phyloP scores from a whole-genome alignment of 1,140 invertebrate genomes.

The Ephestia elutella region DNA sequence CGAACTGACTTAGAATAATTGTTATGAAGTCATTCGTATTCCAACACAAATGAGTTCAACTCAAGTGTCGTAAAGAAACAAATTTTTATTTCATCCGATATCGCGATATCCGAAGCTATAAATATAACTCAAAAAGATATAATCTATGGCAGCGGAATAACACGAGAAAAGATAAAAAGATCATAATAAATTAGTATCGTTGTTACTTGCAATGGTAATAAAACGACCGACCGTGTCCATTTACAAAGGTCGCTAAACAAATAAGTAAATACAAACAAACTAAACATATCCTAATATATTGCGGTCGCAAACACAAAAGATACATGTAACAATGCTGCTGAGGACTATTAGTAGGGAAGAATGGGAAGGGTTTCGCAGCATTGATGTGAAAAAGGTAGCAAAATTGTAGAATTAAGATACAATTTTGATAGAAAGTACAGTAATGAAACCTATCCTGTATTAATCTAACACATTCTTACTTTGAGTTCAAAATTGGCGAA shows the following conservation, averaged over 20 bases:
- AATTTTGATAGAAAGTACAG: too few species aligned
- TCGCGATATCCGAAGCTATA: conserved; percentile 20
- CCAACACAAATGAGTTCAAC: too few species aligned
- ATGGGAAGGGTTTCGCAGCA: conserved; percentile 14
- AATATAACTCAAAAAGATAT: conserved; percentile 25
- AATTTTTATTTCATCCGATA: conserved; percentile 12
- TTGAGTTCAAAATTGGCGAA: too few species aligned
- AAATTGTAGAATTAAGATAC: not conserved
- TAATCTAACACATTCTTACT: too few species aligned
- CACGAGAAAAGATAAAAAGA: conserved; percentile 17
- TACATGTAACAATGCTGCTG: conserved; percentile 22
- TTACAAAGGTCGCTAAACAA: conserved; percentile 30
- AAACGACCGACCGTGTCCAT: conserved; percentile 17
- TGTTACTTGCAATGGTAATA: conserved; percentile 19
- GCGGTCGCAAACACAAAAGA: conserved; percentile 25
- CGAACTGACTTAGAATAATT: too few species aligned
- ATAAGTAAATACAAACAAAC: conserved; percentile 33
- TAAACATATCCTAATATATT: conserved; percentile 30
- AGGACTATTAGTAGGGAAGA: conserved; percentile 16
- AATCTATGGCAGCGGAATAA: conserved; percentile 21
- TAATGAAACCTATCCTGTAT: too few species aligned
- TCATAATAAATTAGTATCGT: conserved; percentile 25
- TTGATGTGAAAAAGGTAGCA: conserved; percentile 15
- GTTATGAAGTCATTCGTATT: too few species aligned
- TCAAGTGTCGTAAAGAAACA: not conserved